A percentile compares a stretch with the other conserved stretches of the same genome.
phyloP scores from a whole-genome alignment of 2,113 vertebrate species.

The Scopus umbretta region DNA sequence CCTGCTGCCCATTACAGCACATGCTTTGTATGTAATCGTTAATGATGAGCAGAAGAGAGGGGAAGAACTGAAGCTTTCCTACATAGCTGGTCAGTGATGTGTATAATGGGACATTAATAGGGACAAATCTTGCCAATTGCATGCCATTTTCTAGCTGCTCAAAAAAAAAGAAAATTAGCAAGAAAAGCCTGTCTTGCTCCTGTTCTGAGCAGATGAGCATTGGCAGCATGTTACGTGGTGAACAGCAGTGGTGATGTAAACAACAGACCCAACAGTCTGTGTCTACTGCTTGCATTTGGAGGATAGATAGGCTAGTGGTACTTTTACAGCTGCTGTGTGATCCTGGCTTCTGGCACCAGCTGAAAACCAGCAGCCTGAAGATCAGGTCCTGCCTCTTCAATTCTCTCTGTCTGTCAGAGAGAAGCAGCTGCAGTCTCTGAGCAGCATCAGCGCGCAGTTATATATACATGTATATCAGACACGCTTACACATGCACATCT shows the following conservation, averaged over 20 bases:
- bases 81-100: neutral
- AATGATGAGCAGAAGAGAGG: neutral
- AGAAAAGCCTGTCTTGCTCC: neutral
- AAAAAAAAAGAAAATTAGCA: neutral
- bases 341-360: neutral
- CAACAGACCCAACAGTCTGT: neutral
- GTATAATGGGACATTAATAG: neutral
- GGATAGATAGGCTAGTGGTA: neutral
- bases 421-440: neutral
- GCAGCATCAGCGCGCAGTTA: rapidly evolving
- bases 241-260: neutral
- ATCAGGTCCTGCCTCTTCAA: neutral
- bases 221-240: neutral
- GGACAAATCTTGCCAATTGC: neutral
- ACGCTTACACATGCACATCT: neutral
- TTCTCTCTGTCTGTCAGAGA: neutral
- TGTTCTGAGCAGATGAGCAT: neutral
- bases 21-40: neutral
- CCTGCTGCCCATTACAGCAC: neutral
- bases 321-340: neutral
- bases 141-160: neutral
- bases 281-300: neutral
- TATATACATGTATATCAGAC: neutral
- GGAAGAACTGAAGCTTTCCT: neutral
- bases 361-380: neutral